Percentiles rank a stretch among this genome's conserved stretches.
These are phyloP conservation scores for Calidris pugnax DNA, from an alignment of 2,113 vertebrate species.

Conservation along the genomic window DNA sequence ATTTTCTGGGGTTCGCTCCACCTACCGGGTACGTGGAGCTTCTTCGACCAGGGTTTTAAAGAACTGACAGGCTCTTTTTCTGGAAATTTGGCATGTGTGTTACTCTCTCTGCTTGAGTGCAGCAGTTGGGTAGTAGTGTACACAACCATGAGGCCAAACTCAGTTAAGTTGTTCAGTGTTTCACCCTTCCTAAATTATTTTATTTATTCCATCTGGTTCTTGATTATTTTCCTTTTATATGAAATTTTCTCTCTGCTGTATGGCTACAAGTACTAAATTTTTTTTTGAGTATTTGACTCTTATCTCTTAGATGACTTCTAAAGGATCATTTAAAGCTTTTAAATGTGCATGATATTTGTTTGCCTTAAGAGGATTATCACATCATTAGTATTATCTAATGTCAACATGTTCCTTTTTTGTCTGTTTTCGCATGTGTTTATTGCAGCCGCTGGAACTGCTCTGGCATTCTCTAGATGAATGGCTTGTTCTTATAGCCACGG, in stretches of 20 bases:
- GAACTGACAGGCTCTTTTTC: neutral
- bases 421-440: constrained; percentile 25
- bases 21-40: neutral
- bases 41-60: neutral
- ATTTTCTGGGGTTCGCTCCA: neutral
- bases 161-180: neutral
- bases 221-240: neutral
- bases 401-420: neutral
- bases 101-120: neutral
- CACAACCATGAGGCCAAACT: neutral
- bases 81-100: neutral
- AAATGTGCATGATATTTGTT: neutral
- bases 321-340: neutral
- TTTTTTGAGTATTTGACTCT: neutral
- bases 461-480: constrained; percentile 99
- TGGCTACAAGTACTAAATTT: neutral
- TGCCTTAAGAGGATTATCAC: neutral
- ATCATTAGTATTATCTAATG: neutral
- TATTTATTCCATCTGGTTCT: neutral
- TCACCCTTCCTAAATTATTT: neutral
- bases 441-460: constrained; percentile 91
- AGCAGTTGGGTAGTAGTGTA: neutral
- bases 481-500: constrained; percentile 95
- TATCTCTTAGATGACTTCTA: neutral
- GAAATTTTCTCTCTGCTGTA: neutral